Conservation (phyloP, 2,113 vertebrate genomes). For the Centropus bengalensis region DNA sequence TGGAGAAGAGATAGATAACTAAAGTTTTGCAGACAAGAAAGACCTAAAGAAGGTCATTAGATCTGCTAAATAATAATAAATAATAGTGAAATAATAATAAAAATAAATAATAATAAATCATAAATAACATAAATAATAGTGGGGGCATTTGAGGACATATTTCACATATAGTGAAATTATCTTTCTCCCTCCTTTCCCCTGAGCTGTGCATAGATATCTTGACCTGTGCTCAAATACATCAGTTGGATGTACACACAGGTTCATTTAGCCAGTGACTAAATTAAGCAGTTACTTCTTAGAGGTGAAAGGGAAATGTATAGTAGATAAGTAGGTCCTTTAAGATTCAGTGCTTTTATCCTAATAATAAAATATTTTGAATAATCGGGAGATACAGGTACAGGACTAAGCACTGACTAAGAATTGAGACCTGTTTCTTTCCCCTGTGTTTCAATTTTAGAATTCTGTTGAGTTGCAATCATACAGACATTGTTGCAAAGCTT, state of each 20-base stretch:
- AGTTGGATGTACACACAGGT: not conserved
- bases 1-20: not conserved
- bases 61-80: too few species aligned
- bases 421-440: not conserved
- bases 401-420: not conserved
- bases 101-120: too few species aligned
- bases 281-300: not conserved
- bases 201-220: not conserved
- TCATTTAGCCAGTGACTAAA: not conserved
- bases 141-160: not conserved
- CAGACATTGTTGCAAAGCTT: rapidly evolving
- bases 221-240: not conserved
- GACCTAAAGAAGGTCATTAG: not conserved
- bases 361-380: not conserved
- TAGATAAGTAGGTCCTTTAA: not conserved
- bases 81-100: too few species aligned
- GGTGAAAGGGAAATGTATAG: rapidly evolving
- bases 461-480: not conserved
- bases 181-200: not conserved
- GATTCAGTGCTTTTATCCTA: not conserved
- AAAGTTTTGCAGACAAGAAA: not conserved
- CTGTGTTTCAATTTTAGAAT: not conserved
- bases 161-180: not conserved
- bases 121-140: not conserved
- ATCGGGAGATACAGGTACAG: not conserved